Evolutionary conservation across 1,140 invertebrate species (phyloP).

Genomic region (Asbolus verrucosus): DNA sequence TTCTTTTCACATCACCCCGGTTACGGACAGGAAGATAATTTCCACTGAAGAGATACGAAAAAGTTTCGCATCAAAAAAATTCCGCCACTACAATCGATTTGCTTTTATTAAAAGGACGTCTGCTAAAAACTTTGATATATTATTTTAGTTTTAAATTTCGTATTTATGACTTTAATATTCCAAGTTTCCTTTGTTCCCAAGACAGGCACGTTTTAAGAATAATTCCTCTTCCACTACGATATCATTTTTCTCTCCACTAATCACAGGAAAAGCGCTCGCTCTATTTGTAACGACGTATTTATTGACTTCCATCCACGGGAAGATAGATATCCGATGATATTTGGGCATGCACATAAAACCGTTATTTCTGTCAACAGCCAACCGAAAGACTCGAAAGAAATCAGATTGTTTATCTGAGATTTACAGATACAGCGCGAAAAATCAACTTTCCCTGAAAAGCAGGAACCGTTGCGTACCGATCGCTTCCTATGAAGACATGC

Average conservation of each 20-base stretch:
- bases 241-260: conserved; percentile 7
- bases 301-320: background rate
- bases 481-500: background rate
- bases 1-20: conserved; percentile 33
- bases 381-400: too few relatives aligned
- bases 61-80: conserved; percentile 20
- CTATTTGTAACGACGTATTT: background rate
- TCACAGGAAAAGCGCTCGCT: background rate
- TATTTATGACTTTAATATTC: conserved; percentile 29
- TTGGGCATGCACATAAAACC: too few relatives aligned
- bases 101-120: conserved; percentile 28
- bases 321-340: too few relatives aligned
- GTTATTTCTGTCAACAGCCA: too few relatives aligned
- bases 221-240: background rate
- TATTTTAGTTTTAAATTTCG: conserved; percentile 20
- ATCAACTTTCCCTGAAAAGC: background rate
- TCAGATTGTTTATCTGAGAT: too few relatives aligned
- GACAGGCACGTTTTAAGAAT: background rate
- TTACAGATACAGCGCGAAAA: background rate
- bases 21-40: conserved; percentile 16
- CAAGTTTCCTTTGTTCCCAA: conserved; percentile 4
- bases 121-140: conserved; percentile 20
- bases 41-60: background rate
- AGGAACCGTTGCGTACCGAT: background rate
- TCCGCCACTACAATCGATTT: conserved; percentile 10